Conservation (phyloP, 1,140 invertebrate genomes). For the Sitodiplosis mosellana region DNA sequence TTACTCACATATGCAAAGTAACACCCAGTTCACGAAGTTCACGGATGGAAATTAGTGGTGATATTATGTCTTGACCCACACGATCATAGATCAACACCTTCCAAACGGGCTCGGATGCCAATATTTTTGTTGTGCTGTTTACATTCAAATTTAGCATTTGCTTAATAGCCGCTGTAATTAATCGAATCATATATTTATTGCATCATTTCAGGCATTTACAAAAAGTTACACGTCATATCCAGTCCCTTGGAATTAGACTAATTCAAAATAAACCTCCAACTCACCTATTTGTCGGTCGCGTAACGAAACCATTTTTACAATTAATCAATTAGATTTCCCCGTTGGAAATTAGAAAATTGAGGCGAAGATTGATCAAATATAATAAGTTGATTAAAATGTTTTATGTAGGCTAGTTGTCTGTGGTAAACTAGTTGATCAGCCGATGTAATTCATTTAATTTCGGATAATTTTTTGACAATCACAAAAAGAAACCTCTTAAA, state of each 20-base stretch:
- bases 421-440: too few species aligned
- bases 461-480: too few species aligned
- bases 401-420: too few species aligned
- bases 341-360: background rate
- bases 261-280: conserved; percentile 13
- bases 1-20: conserved; percentile 87
- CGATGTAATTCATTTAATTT: too few species aligned
- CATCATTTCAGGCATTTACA: background rate
- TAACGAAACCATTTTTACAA: conserved; percentile 38
- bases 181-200: background rate
- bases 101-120: conserved; percentile 73
- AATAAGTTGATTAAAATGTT: too few species aligned
- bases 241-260: too few species aligned
- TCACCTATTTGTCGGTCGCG: conserved; percentile 54
- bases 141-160: conserved; percentile 92
- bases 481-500: too few species aligned
- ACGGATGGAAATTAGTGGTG: conserved; percentile 87
- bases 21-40: conserved; percentile 91
- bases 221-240: too few species aligned
- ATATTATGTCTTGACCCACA: conserved; percentile 94
- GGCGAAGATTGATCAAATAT: too few species aligned
- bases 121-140: conserved; percentile 53
- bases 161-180: conserved; percentile 60
- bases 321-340: background rate
- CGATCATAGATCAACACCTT: conserved; percentile 93